A percentile compares a stretch with the other conserved stretches of the same genome.
phyloP scores from a whole-genome alignment of 2,888 invertebrate species.

The Phengaris arion region DNA sequence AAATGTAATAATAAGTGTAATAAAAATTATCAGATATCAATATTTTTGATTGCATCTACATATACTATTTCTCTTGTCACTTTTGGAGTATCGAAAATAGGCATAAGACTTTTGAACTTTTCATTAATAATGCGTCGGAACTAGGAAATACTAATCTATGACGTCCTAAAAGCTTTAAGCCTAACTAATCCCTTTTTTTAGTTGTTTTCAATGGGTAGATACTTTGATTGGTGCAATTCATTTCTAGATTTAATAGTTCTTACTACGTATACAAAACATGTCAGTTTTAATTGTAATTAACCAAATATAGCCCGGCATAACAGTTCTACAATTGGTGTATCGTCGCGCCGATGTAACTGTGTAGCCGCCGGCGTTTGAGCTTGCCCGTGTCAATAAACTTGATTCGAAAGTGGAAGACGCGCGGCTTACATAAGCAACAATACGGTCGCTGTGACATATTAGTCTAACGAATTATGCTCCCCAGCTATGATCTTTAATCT shows the following conservation, averaged over 20 bases:
- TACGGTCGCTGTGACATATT: constrained; percentile 52
- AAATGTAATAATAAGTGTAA: background rate
- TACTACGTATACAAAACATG: background rate
- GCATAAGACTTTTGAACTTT: too few species aligned
- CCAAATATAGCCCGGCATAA: background rate
- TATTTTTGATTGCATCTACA: too few species aligned
- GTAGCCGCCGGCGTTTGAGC: constrained; percentile 68
- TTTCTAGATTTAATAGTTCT: too few species aligned
- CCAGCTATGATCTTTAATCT: background rate
- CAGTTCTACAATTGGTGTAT: constrained; percentile 40
- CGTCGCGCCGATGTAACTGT: constrained; percentile 67
- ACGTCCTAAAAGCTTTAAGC: too few species aligned
- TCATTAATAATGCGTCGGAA: too few species aligned
- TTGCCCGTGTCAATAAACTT: constrained; percentile 79
- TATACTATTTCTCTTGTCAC: too few species aligned
- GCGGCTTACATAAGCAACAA: constrained; percentile 78
- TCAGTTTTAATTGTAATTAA: constrained; percentile 58
- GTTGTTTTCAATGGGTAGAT: too few species aligned
- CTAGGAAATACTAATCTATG: too few species aligned
- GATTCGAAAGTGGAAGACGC: constrained; percentile 80
- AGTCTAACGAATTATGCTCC: constrained; percentile 30
- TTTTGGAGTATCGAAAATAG: too few species aligned
- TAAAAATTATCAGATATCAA: background rate
- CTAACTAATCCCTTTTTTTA: too few species aligned
- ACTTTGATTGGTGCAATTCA: too few species aligned